Conservation (phyloP, 1,140 invertebrate species). For the Bombyx mori region ASM3026992v2 NC_085122.1:6654001-6654500, state of each 20-base stretch:
- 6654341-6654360: conserved; percentile 95
- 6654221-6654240: conserved; percentile 98
- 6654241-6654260: conserved; percentile 84
- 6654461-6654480: too few relatives aligned
- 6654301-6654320: conserved; percentile 86
- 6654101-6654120: too few relatives aligned
- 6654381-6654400: conserved; percentile 88
- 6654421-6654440: conserved; percentile 1
- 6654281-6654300: conserved; percentile 94
- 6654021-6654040: too few relatives aligned
- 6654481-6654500: too few relatives aligned
- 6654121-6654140: too few relatives aligned
- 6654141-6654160: too few relatives aligned
- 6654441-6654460: too few relatives aligned
- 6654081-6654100: too few relatives aligned
- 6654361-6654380: conserved; percentile 92
- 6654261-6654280: conserved; percentile 89
- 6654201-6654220: conserved; percentile 98
- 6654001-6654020: too few relatives aligned
- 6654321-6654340: conserved; percentile 88
- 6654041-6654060: too few relatives aligned
- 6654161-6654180: conserved; percentile 16
- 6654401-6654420: conserved; percentile 87
- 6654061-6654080: too few relatives aligned
- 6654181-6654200: conserved; percentile 98